Evolutionary conservation across 2,113 vertebrate genomes (phyloP), one percentile per base, ranked within the genome.

Genomic region (Tringa solitaria): DNA sequence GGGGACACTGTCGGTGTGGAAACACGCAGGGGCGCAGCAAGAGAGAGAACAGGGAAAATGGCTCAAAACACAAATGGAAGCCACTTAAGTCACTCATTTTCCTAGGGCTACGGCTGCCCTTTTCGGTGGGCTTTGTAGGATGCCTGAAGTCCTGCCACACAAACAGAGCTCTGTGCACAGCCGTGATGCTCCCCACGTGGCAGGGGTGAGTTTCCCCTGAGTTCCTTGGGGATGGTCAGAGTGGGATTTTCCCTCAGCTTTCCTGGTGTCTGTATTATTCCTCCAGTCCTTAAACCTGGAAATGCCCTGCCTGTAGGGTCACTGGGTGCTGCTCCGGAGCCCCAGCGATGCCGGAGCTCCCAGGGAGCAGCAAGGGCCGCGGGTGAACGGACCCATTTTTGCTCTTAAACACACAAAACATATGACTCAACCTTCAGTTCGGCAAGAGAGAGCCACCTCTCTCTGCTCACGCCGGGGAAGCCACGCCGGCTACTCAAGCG

Each of bases 251-350:
- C 41, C 28, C 50, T 35, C 23, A 4, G 3, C 60, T 56, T 56
- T 67, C 60, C 53, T 28, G 8, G 6, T 63, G 22, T 19, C 73
- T 13, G 4, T 12, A 22, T 27, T 33, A 48, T 43, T 59, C 61
- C 65, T 56, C 64, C 75, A 46, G 35, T 4, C 28, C 39, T 43
- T 28, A 50, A 48, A 63, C 19, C n/a, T 27, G 32, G 61, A 59
- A 54, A 28, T 19, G 28, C 14, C 3, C 1, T 0, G 4, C 41
- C 68, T 7, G 0, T 4, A 9, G 20, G 33, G 8, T 19, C 24
- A 10, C 14, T 22, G 7, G 27, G 16, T 5, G 16, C n/a, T 50
- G 41, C 68, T 59, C 41, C 8, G 30, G 18, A 69, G 54, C 12
- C 30, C 15, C 37, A 4, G 56, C 2, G 2, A 50, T 19, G 3